Conservation (phyloP, 2,888 invertebrate species). For the Metellina segmentata region DNA sequence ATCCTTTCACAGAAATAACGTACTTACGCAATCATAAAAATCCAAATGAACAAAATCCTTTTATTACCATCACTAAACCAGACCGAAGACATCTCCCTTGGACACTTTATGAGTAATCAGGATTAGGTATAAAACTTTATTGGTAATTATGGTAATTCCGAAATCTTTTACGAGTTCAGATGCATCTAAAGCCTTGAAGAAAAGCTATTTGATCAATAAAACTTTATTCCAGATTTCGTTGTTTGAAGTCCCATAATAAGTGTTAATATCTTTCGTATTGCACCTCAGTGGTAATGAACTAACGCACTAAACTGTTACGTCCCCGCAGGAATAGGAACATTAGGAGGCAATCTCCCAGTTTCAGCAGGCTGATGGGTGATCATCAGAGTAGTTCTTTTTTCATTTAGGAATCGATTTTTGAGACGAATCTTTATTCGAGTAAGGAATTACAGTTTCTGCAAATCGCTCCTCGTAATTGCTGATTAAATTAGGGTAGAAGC, state of each 20-base stretch:
- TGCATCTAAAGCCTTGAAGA: not conserved
- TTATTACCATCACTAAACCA: conserved; percentile 5
- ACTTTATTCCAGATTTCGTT: conserved; percentile 29
- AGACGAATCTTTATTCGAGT: not conserved
- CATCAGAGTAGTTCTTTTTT: not conserved
- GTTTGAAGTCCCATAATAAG: conserved; percentile 16
- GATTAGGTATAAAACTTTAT: conserved; percentile 32
- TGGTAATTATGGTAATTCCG: conserved; percentile 53
- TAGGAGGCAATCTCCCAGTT: not conserved
- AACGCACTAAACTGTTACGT: not conserved
- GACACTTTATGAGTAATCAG: conserved; percentile 42
- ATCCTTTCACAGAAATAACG: too few species aligned
- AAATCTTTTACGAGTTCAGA: conserved; percentile 12
- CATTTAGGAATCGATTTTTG: conserved; percentile 12
- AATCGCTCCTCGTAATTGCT: too few species aligned
- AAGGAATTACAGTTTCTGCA: too few species aligned
- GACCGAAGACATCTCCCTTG: not conserved
- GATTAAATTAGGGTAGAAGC: too few species aligned
- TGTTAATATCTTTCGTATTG: conserved; percentile 49
- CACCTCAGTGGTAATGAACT: not conserved
- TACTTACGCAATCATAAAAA: not conserved
- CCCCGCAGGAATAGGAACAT: not conserved
- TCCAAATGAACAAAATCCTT: not conserved
- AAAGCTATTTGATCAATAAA: conserved; percentile 19
- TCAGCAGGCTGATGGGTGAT: not conserved